Evolutionary conservation across 2,113 vertebrate genomes (phyloP).

Genomic region (Prinia subflava): DNA sequence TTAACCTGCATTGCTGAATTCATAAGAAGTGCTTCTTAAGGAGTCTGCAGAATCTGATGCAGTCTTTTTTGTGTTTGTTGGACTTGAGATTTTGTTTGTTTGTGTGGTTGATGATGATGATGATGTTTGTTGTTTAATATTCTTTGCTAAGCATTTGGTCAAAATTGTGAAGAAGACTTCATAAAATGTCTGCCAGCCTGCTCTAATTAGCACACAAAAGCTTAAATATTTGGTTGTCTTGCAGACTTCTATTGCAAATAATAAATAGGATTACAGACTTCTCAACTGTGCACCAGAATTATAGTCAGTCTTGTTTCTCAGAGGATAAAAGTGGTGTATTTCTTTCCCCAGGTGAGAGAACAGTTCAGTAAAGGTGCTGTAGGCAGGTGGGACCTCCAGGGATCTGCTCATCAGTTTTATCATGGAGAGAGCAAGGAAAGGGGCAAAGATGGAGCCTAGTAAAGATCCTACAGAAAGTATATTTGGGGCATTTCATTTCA

Average conservation of each 20-base stretch:
- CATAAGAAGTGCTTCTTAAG: background rate
- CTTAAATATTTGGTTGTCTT: background rate
- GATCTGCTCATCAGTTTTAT: background rate
- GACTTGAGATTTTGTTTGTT: background rate
- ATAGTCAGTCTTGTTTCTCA: background rate
- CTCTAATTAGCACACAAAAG: background rate
- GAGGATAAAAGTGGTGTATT: background rate
- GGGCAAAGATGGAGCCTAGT: background rate
- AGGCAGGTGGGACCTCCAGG: background rate
- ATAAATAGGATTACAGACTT: background rate
- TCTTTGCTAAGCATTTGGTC: background rate
- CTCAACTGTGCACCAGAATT: background rate
- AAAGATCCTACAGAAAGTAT: background rate
- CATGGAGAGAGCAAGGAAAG: background rate
- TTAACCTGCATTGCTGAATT: background rate
- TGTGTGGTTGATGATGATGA: background rate
- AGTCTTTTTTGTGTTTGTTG: background rate
- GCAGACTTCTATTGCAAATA: background rate
- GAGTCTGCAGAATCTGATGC: background rate
- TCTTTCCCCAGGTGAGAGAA: background rate
- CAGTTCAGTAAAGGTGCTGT: background rate
- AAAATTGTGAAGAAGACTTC: background rate
- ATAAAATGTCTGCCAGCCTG: background rate
- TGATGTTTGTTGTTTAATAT: background rate
- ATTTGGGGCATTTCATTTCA: background rate